phyloP scores from a whole-genome alignment of 1,140 invertebrate genomes.

The Platyura marginata region DNA sequence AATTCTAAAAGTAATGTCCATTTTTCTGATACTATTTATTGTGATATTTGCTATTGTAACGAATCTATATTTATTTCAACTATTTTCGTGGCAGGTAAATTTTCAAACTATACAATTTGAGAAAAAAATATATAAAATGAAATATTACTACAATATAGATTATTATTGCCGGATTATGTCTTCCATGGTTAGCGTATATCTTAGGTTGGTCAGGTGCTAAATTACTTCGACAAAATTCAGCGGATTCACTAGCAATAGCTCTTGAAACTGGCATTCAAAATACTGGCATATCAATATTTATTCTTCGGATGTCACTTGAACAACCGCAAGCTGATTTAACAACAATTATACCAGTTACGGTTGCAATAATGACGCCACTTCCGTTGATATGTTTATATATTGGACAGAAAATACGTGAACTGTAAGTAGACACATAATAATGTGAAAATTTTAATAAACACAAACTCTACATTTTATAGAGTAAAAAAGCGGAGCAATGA shows the following conservation, averaged over 20 bases:
- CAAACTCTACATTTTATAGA: too few species aligned
- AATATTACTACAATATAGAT: slow-evolving; percentile 48
- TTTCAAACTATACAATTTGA: background rate
- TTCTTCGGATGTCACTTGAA: slow-evolving; percentile 47
- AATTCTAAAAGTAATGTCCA: slow-evolving; percentile 73
- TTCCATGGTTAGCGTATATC: slow-evolving; percentile 77
- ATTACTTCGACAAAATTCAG: slow-evolving; percentile 35
- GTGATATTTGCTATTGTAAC: slow-evolving; percentile 81
- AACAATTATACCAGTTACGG: slow-evolving; percentile 75
- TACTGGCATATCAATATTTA: slow-evolving; percentile 78
- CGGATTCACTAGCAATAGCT: slow-evolving; percentile 66
- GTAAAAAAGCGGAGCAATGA: too few species aligned
- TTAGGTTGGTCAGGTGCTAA: slow-evolving; percentile 44
- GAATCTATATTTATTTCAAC: slow-evolving; percentile 78
- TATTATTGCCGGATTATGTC: slow-evolving; percentile 55
- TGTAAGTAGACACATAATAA: too few species aligned
- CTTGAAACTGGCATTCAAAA: slow-evolving; percentile 92
- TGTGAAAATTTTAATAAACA: too few species aligned
- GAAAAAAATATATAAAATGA: background rate
- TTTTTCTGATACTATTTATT: slow-evolving; percentile 70
- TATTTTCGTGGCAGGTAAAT: slow-evolving; percentile 73
- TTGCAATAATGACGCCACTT: slow-evolving; percentile 85
- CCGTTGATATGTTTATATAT: slow-evolving; percentile 48
- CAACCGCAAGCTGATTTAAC: slow-evolving; percentile 63
- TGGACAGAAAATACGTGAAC: slow-evolving; percentile 26